These are phyloP conservation scores for Palloptera scutellata DNA, from an alignment of 2,888 invertebrate genomes.

Conservation along the genomic window DNA sequence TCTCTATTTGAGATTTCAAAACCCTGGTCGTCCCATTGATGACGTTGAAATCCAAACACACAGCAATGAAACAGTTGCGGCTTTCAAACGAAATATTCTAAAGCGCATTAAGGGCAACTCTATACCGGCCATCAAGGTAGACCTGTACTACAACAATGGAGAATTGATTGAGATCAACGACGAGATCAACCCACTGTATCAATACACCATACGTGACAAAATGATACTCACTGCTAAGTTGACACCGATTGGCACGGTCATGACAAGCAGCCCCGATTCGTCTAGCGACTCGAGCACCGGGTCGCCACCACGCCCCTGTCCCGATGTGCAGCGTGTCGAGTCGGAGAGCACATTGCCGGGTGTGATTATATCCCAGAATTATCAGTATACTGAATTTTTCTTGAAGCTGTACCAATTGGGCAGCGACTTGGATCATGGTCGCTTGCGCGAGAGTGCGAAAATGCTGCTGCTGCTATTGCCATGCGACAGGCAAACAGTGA, in stretches of 20 bases:
- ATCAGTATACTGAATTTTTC: slow-evolving; percentile 80
- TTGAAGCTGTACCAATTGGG: slow-evolving; percentile 89
- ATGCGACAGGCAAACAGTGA: slow-evolving; percentile 65
- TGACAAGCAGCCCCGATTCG: slow-evolving; percentile 87
- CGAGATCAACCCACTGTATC: slow-evolving; percentile 42
- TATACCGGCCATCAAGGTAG: slow-evolving; percentile 82
- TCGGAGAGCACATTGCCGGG: slow-evolving; percentile 91
- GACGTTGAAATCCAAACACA: slow-evolving; percentile 93
- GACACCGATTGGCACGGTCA: slow-evolving; percentile 74
- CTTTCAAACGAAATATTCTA: slow-evolving; percentile 81
- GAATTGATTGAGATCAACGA: slow-evolving; percentile 68
- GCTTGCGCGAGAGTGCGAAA: slow-evolving; percentile 77
- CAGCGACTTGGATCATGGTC: slow-evolving; percentile 79
- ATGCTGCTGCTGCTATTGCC: slow-evolving; percentile 60
- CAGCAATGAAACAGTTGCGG: slow-evolving; percentile 91
- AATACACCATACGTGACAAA: slow-evolving; percentile 70
- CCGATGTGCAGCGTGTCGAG: slow-evolving; percentile 78
- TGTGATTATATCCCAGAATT: slow-evolving; percentile 87
- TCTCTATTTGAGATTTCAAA: slow-evolving; percentile 85
- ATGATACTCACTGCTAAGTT: slow-evolving; percentile 85
- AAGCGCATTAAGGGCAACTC: slow-evolving; percentile 66
- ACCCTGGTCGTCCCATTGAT: slow-evolving; percentile 86
- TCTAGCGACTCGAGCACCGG: slow-evolving; percentile 95
- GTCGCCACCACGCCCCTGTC: slow-evolving; percentile 85
- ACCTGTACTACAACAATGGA: slow-evolving; percentile 84